These are phyloP conservation scores for Drosophila sechellia DNA, from an alignment of 1,140 invertebrate genomes.

Conservation along the genomic window DNA sequence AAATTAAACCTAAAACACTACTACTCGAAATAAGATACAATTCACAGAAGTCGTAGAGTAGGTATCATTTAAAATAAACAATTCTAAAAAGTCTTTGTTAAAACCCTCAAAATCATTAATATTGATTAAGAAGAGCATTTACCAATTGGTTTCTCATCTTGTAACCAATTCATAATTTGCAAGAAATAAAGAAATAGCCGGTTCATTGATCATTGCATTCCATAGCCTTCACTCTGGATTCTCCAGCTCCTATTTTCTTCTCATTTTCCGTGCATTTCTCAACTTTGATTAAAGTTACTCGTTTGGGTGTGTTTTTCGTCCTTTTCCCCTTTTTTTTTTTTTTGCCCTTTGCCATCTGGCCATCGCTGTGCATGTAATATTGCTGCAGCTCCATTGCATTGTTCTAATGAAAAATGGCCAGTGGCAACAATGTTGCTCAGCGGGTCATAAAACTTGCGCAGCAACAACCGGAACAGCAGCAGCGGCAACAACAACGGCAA, in stretches of 20 bases:
- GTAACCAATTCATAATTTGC: background rate
- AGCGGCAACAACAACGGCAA: slow-evolving; percentile 34
- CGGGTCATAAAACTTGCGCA: slow-evolving; percentile 72
- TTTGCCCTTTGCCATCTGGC: slow-evolving; percentile 23
- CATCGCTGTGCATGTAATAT: slow-evolving; percentile 39
- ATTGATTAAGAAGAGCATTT: background rate
- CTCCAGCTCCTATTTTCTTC: background rate
- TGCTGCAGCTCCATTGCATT: slow-evolving; percentile 56
- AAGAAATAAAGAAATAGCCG: no score
- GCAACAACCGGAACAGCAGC: slow-evolving; percentile 33
- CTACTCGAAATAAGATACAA: no score
- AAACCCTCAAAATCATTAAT: no score
- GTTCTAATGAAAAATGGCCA: slow-evolving; percentile 74
- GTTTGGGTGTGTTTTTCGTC: slow-evolving; percentile 1
- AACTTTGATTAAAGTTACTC: slow-evolving; percentile 35
- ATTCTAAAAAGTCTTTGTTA: no score
- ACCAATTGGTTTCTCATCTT: background rate
- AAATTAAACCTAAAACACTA: no score
- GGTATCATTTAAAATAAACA: no score
- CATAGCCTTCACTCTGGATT: slow-evolving; percentile 5
- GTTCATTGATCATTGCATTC: slow-evolving; percentile 25
- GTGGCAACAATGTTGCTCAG: slow-evolving; percentile 69
- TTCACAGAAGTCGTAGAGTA: no score
- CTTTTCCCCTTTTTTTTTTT: background rate
- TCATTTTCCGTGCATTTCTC: background rate